Percentiles rank a stretch among this genome's conserved stretches.
These are phyloP conservation scores for Ptychobarbus kaznakovi DNA, from an alignment of 2,797 vertebrate species.

Conservation along the genomic window DNA sequence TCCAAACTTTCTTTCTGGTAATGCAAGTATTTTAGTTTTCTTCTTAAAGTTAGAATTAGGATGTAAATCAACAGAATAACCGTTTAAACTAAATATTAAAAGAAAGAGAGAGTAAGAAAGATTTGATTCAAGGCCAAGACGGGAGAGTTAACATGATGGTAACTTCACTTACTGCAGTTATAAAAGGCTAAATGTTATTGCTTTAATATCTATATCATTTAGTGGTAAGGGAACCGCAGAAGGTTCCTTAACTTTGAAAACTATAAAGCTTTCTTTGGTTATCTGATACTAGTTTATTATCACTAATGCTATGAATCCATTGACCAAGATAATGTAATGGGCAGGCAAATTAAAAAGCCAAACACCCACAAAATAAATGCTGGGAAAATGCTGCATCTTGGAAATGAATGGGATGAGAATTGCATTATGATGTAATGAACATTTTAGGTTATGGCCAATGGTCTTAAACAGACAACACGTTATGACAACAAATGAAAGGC, in stretches of 20 bases:
- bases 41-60: neutral
- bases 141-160: neutral
- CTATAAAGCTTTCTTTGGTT: neutral
- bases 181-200: neutral
- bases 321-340: conserved; percentile 32
- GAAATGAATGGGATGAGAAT: conserved; percentile 27
- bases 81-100: neutral
- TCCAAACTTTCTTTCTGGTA: conserved; percentile 9
- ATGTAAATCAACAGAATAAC: neutral
- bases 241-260: neutral
- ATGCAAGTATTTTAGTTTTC: neutral
- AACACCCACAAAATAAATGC: conserved; percentile 23
- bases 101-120: neutral
- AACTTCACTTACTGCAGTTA: neutral
- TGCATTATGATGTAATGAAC: conserved; percentile 1
- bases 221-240: neutral
- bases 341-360: conserved; percentile 49
- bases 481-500: conserved; percentile 21
- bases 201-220: neutral
- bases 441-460: neutral
- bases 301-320: conserved; percentile 39
- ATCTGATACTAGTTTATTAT: conserved; percentile 7
- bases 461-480: conserved; percentile 8
- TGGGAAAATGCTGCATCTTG: conserved; percentile 17
- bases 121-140: neutral